These are phyloP conservation scores for Drosophila tripunctata DNA, from an alignment of 2,888 invertebrate species.

Conservation along the genomic window DNA sequence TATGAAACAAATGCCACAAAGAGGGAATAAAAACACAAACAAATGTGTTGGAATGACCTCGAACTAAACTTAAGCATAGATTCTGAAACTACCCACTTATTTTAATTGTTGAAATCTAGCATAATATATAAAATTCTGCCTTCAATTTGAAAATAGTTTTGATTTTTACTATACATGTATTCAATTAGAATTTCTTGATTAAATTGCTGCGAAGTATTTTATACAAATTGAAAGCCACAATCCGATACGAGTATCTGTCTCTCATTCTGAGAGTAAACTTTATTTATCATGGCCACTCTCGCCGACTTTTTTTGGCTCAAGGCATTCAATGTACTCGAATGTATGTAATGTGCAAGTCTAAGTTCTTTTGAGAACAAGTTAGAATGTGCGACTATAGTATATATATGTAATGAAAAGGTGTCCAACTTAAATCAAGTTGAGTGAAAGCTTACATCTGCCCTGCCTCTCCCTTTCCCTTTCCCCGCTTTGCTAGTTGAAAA, in stretches of 20 bases:
- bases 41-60: too few relatives aligned
- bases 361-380: constrained; percentile 9
- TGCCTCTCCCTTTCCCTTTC: neutral
- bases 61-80: too few relatives aligned
- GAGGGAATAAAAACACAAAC: too few relatives aligned
- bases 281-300: neutral
- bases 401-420: constrained; percentile 43
- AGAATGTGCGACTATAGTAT: constrained; percentile 6
- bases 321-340: constrained; percentile 5
- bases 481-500: constrained; percentile 6
- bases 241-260: neutral
- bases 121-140: too few relatives aligned
- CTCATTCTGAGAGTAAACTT: constrained; percentile 5
- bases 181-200: neutral
- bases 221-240: constrained; percentile 14
- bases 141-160: neutral
- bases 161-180: neutral
- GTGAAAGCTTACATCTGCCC: constrained; percentile 3
- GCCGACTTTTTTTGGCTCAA: constrained; percentile 1
- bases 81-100: too few relatives aligned
- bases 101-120: too few relatives aligned
- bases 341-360: constrained; percentile 22
- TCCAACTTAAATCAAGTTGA: constrained; percentile 37
- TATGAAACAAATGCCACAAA: too few relatives aligned
- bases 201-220: constrained; percentile 1